Conservation (phyloP, 2,888 invertebrate species). For the Hedya salicella region DNA sequence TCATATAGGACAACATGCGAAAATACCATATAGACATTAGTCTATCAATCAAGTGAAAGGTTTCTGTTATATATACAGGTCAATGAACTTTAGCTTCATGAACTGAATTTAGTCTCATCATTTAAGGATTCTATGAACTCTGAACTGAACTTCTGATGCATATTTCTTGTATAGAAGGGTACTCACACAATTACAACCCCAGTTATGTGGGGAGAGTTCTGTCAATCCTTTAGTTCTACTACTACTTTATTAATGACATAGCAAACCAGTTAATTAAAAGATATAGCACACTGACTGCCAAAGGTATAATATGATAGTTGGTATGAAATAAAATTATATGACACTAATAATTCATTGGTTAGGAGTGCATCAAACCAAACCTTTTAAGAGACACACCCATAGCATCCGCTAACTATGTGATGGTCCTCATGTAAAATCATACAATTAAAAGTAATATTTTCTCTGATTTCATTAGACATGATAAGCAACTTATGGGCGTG, state of each 20-base stretch:
- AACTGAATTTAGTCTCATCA: too few relatives aligned
- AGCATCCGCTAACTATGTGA: background rate
- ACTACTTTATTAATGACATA: too few relatives aligned
- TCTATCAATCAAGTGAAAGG: background rate
- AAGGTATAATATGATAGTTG: too few relatives aligned
- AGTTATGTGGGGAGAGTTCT: too few relatives aligned
- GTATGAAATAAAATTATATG: background rate
- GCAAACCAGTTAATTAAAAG: too few relatives aligned
- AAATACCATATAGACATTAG: background rate
- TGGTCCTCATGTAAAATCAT: too few relatives aligned
- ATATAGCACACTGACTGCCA: too few relatives aligned
- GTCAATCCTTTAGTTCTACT: too few relatives aligned
- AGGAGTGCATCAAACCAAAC: background rate
- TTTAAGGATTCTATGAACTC: too few relatives aligned
- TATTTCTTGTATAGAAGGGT: too few relatives aligned
- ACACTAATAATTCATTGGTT: background rate
- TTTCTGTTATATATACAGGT: background rate
- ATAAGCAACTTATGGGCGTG: background rate
- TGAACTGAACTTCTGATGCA: too few relatives aligned
- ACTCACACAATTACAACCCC: too few relatives aligned
- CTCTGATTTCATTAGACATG: background rate
- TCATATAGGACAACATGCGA: background rate
- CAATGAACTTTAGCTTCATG: background rate
- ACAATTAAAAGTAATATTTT: background rate
- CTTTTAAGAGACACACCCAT: slow-evolving; percentile 1